Percentiles rank a stretch among this genome's conserved stretches.
phyloP scores from a whole-genome alignment of 2,797 vertebrate genomes.

The Potorous gilbertii region DNA sequence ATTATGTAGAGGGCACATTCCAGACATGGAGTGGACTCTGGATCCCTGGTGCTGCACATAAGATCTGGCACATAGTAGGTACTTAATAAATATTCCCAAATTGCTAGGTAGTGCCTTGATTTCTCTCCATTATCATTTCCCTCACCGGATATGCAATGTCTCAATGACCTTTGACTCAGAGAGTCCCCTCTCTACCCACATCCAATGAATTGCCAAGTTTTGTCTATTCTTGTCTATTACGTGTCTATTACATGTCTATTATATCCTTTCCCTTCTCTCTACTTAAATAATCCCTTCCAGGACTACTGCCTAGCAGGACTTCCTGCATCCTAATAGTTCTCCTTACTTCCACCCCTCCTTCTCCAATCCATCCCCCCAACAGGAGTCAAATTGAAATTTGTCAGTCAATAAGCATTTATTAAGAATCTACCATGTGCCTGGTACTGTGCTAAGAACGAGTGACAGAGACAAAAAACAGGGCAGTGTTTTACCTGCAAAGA shows the following conservation, averaged over 20 bases:
- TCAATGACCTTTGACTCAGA: background rate
- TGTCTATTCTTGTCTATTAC: background rate
- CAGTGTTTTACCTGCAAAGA: background rate
- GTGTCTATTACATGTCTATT: background rate
- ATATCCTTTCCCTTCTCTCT: background rate
- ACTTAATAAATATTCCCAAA: background rate
- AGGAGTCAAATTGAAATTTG: background rate
- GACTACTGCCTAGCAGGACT: background rate
- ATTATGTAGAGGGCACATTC: background rate
- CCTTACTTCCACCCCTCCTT: background rate
- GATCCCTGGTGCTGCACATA: background rate
- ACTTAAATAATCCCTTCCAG: background rate
- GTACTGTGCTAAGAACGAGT: background rate
- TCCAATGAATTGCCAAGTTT: background rate
- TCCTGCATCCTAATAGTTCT: background rate
- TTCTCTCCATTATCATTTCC: background rate
- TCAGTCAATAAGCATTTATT: background rate
- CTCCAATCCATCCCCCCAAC: background rate
- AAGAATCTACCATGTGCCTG: too few species aligned
- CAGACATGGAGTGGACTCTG: background rate
- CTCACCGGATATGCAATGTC: background rate
- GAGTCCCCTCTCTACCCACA: background rate
- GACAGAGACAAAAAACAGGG: background rate
- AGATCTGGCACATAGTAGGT: background rate
- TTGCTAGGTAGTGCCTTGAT: background rate